Conservation (phyloP, 2,113 vertebrate genomes). For the Bubalus kerabau region DNA sequence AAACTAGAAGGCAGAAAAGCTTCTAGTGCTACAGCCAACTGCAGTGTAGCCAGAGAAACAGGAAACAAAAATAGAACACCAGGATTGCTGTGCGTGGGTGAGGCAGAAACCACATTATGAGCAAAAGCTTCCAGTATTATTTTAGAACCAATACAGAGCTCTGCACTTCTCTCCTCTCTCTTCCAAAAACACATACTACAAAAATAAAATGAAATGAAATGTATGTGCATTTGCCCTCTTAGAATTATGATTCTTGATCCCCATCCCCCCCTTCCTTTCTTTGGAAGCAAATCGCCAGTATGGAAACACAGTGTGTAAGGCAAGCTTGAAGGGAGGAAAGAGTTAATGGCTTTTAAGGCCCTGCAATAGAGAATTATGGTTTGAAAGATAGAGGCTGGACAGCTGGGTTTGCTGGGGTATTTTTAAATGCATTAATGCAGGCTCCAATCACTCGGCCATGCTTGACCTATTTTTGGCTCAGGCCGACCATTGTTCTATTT, state of each 20-base stretch:
- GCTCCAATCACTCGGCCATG: slow-evolving; percentile 96
- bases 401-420: slow-evolving; percentile 99
- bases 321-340: slow-evolving; percentile 66
- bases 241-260: slow-evolving; percentile 59
- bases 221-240: slow-evolving; percentile 66
- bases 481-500: slow-evolving; percentile 99
- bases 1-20: slow-evolving; percentile 75
- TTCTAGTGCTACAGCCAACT: slow-evolving; percentile 77
- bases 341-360: slow-evolving; percentile 75
- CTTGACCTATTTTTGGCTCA: slow-evolving; percentile 99
- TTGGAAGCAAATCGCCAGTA: neutral
- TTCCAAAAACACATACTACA: slow-evolving; percentile 69
- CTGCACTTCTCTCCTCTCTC: slow-evolving; percentile 70
- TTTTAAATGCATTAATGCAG: slow-evolving; percentile 99
- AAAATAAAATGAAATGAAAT: slow-evolving; percentile 66
- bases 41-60: slow-evolving; percentile 84
- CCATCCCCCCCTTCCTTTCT: neutral
- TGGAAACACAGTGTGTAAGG: slow-evolving; percentile 23
- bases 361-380: slow-evolving; percentile 75
- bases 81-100: slow-evolving; percentile 84
- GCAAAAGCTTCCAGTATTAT: slow-evolving; percentile 82
- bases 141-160: slow-evolving; percentile 79
- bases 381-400: slow-evolving; percentile 91
- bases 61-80: slow-evolving; percentile 84
- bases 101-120: slow-evolving; percentile 84